Evolutionary conservation across 1,140 invertebrate species (phyloP).

Genomic region (Magallana ariakensis): DNA sequence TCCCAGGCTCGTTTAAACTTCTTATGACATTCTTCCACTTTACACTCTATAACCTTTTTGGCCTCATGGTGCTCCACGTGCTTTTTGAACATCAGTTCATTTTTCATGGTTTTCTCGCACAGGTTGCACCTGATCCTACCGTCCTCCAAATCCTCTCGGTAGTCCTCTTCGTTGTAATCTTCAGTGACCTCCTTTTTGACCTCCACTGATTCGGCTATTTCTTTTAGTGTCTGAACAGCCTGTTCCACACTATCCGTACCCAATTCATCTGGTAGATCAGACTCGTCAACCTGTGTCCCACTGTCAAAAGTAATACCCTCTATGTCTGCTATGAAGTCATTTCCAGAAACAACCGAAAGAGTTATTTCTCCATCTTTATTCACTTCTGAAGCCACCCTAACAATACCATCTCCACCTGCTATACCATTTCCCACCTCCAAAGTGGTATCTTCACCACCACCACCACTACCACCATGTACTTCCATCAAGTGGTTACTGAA

Average conservation of each 20-base stretch:
- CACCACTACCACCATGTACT: not conserved
- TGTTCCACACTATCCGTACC: constrained; percentile 3
- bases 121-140: not conserved
- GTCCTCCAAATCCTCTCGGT: not conserved
- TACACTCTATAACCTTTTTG: constrained; percentile 43
- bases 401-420: not conserved
- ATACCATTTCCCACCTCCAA: not conserved
- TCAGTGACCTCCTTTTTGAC: not conserved
- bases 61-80: constrained; percentile 51
- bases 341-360: not conserved
- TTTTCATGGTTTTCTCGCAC: constrained; percentile 25
- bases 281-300: constrained; percentile 5
- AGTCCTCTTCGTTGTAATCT: not conserved
- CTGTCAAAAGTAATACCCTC: not conserved
- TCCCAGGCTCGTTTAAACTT: constrained; percentile 56
- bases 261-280: constrained; percentile 4
- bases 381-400: not conserved
- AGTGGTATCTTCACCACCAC: not conserved
- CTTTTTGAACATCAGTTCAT: constrained; percentile 38
- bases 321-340: not conserved
- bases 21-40: constrained; percentile 32
- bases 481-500: not conserved
- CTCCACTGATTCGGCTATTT: not conserved
- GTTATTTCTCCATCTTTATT: not conserved
- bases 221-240: not conserved